Conservation (phyloP, 2,113 vertebrate genomes). For the Cavia porcellus region DNA sequence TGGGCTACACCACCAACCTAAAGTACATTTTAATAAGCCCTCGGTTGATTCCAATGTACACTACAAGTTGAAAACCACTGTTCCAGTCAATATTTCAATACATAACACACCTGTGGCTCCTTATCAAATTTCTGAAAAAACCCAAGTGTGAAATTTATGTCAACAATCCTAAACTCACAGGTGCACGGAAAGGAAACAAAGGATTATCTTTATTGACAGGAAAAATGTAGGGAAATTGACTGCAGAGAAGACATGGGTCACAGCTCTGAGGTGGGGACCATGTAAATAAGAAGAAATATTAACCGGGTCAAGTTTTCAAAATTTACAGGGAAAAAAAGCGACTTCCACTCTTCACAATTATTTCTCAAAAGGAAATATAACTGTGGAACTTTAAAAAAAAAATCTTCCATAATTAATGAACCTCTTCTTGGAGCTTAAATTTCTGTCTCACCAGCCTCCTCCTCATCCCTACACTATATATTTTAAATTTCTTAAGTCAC, state of each 20-base stretch:
- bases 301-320: background rate
- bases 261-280: background rate
- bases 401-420: background rate
- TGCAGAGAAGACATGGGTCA: background rate
- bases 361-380: constrained; percentile 1
- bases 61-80: background rate
- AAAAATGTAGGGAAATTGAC: background rate
- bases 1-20: background rate
- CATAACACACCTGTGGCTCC: constrained; percentile 70
- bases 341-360: background rate
- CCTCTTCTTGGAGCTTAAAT: background rate
- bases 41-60: background rate
- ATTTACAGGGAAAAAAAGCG: background rate
- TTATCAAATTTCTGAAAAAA: constrained; percentile 4
- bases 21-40: background rate
- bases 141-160: constrained; percentile 9
- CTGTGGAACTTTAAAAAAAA: background rate
- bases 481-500: constrained; percentile 1
- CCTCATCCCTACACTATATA: background rate
- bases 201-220: constrained; percentile 12
- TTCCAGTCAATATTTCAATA: background rate
- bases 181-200: constrained; percentile 40
- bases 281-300: background rate
- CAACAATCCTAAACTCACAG: constrained; percentile 51
- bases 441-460: background rate